Evolutionary conservation across 2,888 invertebrate species (phyloP), one percentile per base, ranked within the genome.

Genomic region (Zeuzera pyrina): DNA sequence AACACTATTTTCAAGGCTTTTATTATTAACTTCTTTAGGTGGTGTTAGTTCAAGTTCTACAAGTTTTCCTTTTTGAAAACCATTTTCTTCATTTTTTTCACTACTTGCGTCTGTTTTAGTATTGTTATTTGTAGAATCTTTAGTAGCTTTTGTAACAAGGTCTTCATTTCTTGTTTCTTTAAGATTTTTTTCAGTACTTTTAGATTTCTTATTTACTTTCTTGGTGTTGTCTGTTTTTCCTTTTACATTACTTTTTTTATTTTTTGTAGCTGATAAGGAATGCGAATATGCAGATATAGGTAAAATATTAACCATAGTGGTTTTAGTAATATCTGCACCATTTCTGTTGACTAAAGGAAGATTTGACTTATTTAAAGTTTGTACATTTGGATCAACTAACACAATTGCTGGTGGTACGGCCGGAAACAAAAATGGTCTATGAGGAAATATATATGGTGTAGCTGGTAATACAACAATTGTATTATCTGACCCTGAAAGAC

Each of bases 221-320:
- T 65, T 62, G 24, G 2, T 39, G 27, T n/a, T n/a, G n/a, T 60
- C 52, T 33, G 38, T 41, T 54, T 68, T 74, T 29, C 55, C 30
- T 40, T 64, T 78, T 1, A 56, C 35, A 49, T 40, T 58, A 40
- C 33, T 59, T 49, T 69, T 81, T 46, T 69, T 79, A 36, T 34
- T 47, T 59, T 70, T 81, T 15, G 46, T 54, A 12, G 67, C 73
- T 30, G 83, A 81, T 23, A 79, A 39, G 15, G 81, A 70, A 36
- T 62, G 65, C 11, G 83, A 79, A 50, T 79, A 83, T n/a, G 83
- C 83, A 26, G 83, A 71, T 66, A 83, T 79, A 14, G 83, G 83
- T 39, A 81, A 50, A 37, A 81, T 73, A 57, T 83, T 83, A 16
- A 83, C 83, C 78, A 77, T 83, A 19, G 83, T 83, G 19, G 83